These are phyloP conservation scores for Centropus bengalensis DNA, from an alignment of 2,113 vertebrate species.

Conservation along the genomic window DNA sequence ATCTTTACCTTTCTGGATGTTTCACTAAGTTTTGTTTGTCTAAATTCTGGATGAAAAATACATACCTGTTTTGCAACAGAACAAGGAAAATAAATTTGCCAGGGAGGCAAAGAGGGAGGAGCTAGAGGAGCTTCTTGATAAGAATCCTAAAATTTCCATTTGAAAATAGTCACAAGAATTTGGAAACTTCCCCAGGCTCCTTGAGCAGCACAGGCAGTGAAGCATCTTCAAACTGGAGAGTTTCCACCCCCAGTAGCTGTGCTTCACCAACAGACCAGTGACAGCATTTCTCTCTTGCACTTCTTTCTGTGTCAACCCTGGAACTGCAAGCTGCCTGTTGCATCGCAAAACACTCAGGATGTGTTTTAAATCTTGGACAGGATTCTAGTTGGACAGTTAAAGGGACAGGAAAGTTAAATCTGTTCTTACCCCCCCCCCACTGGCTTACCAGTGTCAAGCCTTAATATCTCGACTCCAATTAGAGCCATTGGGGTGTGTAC, in stretches of 20 bases:
- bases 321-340: background rate
- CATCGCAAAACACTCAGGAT: background rate
- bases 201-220: background rate
- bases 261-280: background rate
- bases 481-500: accelerated
- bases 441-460: background rate
- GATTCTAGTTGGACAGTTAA: background rate
- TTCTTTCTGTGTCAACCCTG: background rate
- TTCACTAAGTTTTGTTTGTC: background rate
- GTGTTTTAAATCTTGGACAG: background rate
- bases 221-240: background rate
- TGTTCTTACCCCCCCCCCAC: accelerated
- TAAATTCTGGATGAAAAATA: background rate
- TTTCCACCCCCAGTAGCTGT: background rate
- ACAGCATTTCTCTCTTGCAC: background rate
- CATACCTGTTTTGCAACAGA: background rate
- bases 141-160: background rate
- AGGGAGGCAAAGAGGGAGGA: background rate
- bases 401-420: background rate
- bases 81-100: background rate
- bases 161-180: background rate
- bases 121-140: background rate
- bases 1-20: background rate
- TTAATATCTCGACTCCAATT: background rate
- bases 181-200: background rate